phyloP scores from a whole-genome alignment of 2,888 invertebrate species.

The Morpho achilles region DNA sequence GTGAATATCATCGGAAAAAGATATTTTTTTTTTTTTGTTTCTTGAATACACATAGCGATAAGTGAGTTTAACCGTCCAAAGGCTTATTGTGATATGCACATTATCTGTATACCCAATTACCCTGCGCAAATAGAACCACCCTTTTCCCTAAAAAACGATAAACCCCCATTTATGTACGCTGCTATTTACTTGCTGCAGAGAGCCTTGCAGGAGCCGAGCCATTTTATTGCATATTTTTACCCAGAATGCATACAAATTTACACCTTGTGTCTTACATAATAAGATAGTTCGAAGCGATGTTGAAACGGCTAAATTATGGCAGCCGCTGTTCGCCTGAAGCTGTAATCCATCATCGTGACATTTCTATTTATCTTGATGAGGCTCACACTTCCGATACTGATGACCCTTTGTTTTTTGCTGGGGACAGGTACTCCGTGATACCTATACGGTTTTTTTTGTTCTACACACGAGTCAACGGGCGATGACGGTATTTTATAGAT shows the following conservation, averaged over 20 bases:
- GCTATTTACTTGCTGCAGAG: slow-evolving; percentile 54
- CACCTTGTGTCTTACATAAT: slow-evolving; percentile 34
- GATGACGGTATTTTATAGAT: slow-evolving; percentile 8
- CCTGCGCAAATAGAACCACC: slow-evolving; percentile 31
- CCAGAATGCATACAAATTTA: slow-evolving; percentile 29
- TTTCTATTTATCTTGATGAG: slow-evolving; percentile 76
- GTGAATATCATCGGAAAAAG: no score
- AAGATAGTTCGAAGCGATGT: slow-evolving; percentile 29
- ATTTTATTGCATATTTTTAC: slow-evolving; percentile 30
- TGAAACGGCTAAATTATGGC: slow-evolving; percentile 38
- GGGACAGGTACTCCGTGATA: slow-evolving; percentile 26
- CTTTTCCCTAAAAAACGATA: slow-evolving; percentile 33
- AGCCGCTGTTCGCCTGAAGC: slow-evolving; percentile 44
- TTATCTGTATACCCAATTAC: slow-evolving; percentile 32
- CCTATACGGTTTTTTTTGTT: slow-evolving; percentile 22
- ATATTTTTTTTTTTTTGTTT: no score
- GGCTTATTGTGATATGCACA: slow-evolving; percentile 19
- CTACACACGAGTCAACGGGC: slow-evolving; percentile 14
- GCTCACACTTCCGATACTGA: slow-evolving; percentile 65
- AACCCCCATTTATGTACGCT: slow-evolving; percentile 40
- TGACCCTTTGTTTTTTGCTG: slow-evolving; percentile 56
- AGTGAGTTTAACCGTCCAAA: background rate
- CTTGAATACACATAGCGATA: no score
- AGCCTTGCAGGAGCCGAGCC: slow-evolving; percentile 48
- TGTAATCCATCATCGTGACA: slow-evolving; percentile 72